phyloP scores from a whole-genome alignment of 2,113 vertebrate species.

The Gambusia affinis region DNA sequence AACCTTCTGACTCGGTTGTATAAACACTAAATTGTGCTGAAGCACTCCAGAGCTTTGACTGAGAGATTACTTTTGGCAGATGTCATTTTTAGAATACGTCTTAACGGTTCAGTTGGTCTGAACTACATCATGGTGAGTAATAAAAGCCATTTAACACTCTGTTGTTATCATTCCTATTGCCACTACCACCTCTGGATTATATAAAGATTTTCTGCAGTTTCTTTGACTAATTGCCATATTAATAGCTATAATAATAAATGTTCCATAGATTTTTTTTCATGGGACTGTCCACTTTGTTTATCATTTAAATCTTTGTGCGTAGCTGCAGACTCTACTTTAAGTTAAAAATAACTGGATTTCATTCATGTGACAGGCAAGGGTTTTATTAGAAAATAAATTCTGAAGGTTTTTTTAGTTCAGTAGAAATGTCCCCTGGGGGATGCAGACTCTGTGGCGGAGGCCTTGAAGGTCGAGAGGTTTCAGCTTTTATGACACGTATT shows the following conservation, averaged over 20 bases:
- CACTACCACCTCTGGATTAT: background rate
- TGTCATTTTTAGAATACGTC: too few relatives aligned
- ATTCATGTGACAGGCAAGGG: conserved; percentile 43
- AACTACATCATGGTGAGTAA: too few relatives aligned
- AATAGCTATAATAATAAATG: background rate
- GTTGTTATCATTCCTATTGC: too few relatives aligned
- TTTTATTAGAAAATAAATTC: conserved; percentile 51
- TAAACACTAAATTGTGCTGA: too few relatives aligned
- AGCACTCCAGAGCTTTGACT: too few relatives aligned
- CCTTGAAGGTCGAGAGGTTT: conserved; percentile 19
- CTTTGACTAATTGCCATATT: background rate
- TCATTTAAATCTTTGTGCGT: background rate
- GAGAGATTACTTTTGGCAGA: too few relatives aligned
- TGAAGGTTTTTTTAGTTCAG: conserved; percentile 41
- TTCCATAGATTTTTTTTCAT: background rate
- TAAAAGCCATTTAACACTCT: too few relatives aligned
- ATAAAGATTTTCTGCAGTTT: background rate
- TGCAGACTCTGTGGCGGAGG: conserved; percentile 28
- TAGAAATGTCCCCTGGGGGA: conserved; percentile 50
- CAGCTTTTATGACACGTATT: conserved; percentile 49
- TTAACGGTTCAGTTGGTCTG: too few relatives aligned
- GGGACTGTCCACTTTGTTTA: conserved; percentile 3
- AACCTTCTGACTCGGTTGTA: too few relatives aligned
- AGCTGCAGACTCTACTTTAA: conserved; percentile 41
- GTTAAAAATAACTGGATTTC: conserved; percentile 55